Percentiles rank a stretch among this genome's conserved stretches.
phyloP scores from a whole-genome alignment of 2,888 invertebrate genomes.

The Oxycera nigricornis region DNA sequence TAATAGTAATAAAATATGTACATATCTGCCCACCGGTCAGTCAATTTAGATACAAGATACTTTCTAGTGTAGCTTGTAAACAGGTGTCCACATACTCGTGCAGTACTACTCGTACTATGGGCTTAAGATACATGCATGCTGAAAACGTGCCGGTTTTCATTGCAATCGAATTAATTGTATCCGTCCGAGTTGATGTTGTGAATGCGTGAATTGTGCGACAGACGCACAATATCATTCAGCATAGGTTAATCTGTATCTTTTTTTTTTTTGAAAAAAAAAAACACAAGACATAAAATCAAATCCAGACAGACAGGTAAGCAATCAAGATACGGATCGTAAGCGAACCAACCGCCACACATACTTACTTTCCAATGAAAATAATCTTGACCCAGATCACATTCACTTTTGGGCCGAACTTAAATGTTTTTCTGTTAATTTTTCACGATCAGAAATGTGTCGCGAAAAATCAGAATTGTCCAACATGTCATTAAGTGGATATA shows the following conservation, averaged over 20 bases:
- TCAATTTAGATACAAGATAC: no score
- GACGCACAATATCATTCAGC: not conserved
- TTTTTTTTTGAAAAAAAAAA: no score
- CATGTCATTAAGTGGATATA: not conserved
- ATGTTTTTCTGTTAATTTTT: not conserved
- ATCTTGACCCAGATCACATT: constrained; percentile 30
- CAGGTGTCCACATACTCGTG: no score
- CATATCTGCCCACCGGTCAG: no score
- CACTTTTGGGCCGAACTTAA: constrained; percentile 17
- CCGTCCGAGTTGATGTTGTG: not conserved
- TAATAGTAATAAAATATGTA: no score
- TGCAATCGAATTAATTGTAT: constrained; percentile 6
- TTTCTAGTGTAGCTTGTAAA: no score
- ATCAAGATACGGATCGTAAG: not conserved
- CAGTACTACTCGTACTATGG: no score
- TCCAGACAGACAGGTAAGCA: not conserved
- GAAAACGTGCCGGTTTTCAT: not conserved
- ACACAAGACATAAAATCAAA: no score
- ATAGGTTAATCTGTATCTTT: not conserved
- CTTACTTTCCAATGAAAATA: constrained; percentile 26
- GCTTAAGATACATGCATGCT: not conserved
- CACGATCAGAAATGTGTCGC: not conserved
- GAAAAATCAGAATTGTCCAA: not conserved
- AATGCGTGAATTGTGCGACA: not conserved
- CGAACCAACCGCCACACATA: not conserved